Evolutionary conservation across 2,888 invertebrate species (phyloP), one percentile per base, ranked within the genome.

Genomic region (Watsonalla binaria): DNA sequence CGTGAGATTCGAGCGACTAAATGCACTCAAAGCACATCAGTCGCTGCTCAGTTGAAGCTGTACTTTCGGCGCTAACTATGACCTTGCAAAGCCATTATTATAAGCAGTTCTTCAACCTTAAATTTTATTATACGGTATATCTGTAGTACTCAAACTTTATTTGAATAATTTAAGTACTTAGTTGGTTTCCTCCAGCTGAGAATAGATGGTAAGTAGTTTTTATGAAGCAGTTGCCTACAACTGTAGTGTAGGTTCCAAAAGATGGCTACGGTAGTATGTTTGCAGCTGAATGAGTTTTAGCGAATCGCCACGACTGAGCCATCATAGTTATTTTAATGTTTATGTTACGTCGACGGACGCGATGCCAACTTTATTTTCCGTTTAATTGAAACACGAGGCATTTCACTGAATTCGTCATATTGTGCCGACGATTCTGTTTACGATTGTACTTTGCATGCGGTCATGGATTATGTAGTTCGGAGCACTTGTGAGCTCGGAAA

Each of bases 291-390:
- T 81, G 80, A 76, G 76, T 73, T 72, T 70, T 69, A 63, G 68
- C 62, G 65, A 70, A 69, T 71, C 11, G 8, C 11, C 74, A 70
- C 74, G 76, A 75, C 75, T 75, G 72, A 72, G 74, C 70, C 72
- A 78, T 78, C 75, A 74, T 75, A 79, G 78, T 81, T 80, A 81
- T 82, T 83, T 78, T 76, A 79, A 80, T 80, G 80, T 80, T 77
- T 81, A 78, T 78, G 71, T 78, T 77, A 79, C 78, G 79, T 76
- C 75, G 81, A 68, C 69, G 68, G 72, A 76, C 69, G 69, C 72
- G 70, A 76, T 81, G 84, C 81, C 82, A 82, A 82, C 76, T 78
- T 80, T 82, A 82, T 82, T 81, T 84, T 81, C 78, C 77, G 74
- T 81, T 82, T 82, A 80, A 82, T 80, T 82, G 79, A 82, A 83